Evolutionary conservation across 2,888 invertebrate genomes (phyloP), one percentile per base, ranked within the genome.

Genomic region (Esperia sulphurella): DNA sequence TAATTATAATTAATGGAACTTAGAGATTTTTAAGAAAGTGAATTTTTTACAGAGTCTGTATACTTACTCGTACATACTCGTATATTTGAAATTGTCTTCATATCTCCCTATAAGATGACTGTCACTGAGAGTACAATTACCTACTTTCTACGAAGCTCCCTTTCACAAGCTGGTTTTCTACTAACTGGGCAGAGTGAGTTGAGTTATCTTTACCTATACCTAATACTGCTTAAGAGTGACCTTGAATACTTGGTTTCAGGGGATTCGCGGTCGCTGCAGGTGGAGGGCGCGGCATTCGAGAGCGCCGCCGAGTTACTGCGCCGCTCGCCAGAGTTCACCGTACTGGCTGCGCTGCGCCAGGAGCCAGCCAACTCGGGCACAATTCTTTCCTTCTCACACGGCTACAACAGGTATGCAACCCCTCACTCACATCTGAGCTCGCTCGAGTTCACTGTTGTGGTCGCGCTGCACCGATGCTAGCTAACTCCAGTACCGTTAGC

Each of bases 321-420:
- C 54, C 91, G 91, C 71, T 94, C 93, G 67, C 91, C 94, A 51
- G 96, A 96, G 89, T 95, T 96, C 89, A 95, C 96, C 53, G 91
- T 96, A 72, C 92, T 95, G 63, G 95, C 95, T 49, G 91, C 93
- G 67, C 85, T 96, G 55, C 92, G 93, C 54, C 96, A 96, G 83
- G 95, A 95, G 80, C 93, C 93, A 61, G 93, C 93, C 68, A 96
- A 96, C 90, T 93, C 94, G 57, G 96, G 96, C 75, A 94, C 95
- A 63, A 94, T 96, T 67, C 90, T 96, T 65, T 94, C 95, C 68
- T 95, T 96, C 88, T 94, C 95, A 54, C 94, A 94, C 82, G 95
- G 95, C 71, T 92, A 92, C 83, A 94, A 94, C 91, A 94, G 94
- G 94, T 93, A 89, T 35, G 12, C 28, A 10, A 43, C 13, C 41